These are phyloP conservation scores for Meliscaeva auricollis DNA, from an alignment of 2,888 invertebrate genomes.

Conservation along the genomic window DNA sequence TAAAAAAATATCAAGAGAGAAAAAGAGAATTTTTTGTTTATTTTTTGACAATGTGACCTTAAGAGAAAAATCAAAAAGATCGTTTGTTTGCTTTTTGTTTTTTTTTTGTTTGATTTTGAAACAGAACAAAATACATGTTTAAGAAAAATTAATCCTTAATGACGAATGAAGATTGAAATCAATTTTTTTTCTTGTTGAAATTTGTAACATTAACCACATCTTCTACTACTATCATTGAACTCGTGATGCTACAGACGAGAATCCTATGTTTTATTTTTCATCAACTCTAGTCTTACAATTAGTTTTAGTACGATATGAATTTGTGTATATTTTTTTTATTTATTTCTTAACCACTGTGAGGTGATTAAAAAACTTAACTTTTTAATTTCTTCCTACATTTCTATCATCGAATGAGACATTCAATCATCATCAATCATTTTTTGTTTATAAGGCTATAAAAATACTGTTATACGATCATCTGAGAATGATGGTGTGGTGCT, in stretches of 20 bases:
- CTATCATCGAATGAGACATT: slow-evolving; percentile 29
- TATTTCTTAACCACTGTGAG: slow-evolving; percentile 26
- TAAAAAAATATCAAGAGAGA: slow-evolving; percentile 49
- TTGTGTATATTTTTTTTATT: slow-evolving; percentile 26
- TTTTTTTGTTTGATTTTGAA: slow-evolving; percentile 48
- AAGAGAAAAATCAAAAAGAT: slow-evolving; percentile 40
- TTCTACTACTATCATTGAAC: not conserved
- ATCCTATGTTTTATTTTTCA: slow-evolving; percentile 32
- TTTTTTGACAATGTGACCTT: slow-evolving; percentile 66
- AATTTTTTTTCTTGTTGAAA: slow-evolving; percentile 32
- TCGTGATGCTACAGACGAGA: slow-evolving; percentile 27
- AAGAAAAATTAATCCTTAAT: slow-evolving; percentile 28
- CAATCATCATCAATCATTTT: slow-evolving; percentile 40
- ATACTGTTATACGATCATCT: slow-evolving; percentile 9
- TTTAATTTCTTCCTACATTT: slow-evolving; percentile 2
- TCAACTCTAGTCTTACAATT: slow-evolving; percentile 61
- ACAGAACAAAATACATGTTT: slow-evolving; percentile 13
- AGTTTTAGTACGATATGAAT: slow-evolving; percentile 22
- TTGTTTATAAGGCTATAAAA: slow-evolving; percentile 16
- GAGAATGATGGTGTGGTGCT: slow-evolving; percentile 39
- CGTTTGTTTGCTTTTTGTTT: slow-evolving; percentile 36
- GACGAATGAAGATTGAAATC: slow-evolving; percentile 36
- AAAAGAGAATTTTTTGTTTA: slow-evolving; percentile 42
- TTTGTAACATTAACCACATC: slow-evolving; percentile 15
- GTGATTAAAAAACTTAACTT: slow-evolving; percentile 17